These are phyloP conservation scores for Chaetoderma sp. DNA, from an alignment of 2,888 invertebrate genomes.

Conservation along the genomic window DNA sequence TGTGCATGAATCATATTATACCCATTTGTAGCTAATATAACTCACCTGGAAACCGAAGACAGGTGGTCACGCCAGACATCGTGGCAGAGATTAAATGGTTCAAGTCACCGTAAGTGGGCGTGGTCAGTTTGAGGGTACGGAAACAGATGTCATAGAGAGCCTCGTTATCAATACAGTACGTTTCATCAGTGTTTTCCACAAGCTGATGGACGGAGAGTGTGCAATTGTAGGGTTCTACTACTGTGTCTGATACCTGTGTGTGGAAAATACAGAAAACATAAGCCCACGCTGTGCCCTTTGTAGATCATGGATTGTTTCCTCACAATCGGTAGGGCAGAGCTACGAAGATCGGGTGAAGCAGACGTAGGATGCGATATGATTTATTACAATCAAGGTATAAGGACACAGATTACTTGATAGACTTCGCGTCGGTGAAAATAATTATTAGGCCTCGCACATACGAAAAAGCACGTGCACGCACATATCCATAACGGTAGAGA, in stretches of 20 bases:
- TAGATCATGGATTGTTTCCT: no score
- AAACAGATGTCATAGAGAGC: conserved; percentile 90
- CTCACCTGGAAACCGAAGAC: conserved; percentile 88
- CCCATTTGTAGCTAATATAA: conserved; percentile 81
- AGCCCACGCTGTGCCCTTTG: no score
- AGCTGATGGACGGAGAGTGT: conserved; percentile 77
- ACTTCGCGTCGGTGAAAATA: no score
- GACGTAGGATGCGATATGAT: no score
- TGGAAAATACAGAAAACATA: not conserved
- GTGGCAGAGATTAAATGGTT: conserved; percentile 79
- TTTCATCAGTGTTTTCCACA: conserved; percentile 89
- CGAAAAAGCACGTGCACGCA: no score
- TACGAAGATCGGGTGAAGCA: no score
- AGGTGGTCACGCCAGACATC: conserved; percentile 79
- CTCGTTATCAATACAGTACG: conserved; percentile 89
- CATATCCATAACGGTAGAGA: no score
- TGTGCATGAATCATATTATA: no score
- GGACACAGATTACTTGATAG: no score
- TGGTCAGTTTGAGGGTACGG: conserved; percentile 82
- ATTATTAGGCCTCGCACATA: no score
- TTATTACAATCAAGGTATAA: no score
- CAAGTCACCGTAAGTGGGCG: conserved; percentile 90
- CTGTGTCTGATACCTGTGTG: conserved; percentile 78
- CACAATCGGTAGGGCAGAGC: no score
- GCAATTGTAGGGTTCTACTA: conserved; percentile 81